Conservation (phyloP, 2,888 invertebrate genomes). For the Osmoderma eremita region DNA sequence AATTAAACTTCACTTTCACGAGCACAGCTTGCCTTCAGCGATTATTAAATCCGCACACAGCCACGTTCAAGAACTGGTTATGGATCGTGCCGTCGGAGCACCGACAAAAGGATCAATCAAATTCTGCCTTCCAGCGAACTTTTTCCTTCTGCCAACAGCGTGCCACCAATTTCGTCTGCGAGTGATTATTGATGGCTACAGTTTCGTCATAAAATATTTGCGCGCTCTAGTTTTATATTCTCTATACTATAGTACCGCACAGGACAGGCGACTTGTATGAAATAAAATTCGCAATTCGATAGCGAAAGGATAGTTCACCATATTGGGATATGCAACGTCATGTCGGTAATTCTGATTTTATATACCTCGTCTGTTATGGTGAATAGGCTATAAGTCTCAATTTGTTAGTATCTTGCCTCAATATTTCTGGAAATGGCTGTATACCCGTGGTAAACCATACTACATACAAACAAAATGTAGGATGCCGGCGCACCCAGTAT, state of each 20-base stretch:
- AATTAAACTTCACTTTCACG: constrained; percentile 22
- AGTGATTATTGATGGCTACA: not conserved
- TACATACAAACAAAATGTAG: constrained; percentile 1
- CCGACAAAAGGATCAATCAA: constrained; percentile 18
- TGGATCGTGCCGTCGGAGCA: constrained; percentile 1
- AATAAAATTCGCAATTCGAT: no score
- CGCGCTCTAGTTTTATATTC: no score
- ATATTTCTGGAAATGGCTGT: not conserved
- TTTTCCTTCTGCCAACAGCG: constrained; percentile 23
- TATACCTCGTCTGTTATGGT: no score
- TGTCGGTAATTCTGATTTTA: no score
- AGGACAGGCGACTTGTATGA: no score
- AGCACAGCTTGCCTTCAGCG: not conserved
- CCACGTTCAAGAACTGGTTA: constrained; percentile 14
- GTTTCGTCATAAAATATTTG: constrained; percentile 1
- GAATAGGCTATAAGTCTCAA: no score
- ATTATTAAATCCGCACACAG: constrained; percentile 18
- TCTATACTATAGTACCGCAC: no score
- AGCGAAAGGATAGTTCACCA: no score
- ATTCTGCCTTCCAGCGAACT: constrained; percentile 28
- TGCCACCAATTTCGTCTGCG: not conserved
- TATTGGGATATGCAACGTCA: no score
- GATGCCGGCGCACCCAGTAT: constrained; percentile 26
- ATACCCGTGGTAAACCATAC: not conserved
- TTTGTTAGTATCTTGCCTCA: no score